These are phyloP conservation scores for Mastigias papua DNA, from an alignment of 30 jellyfish, hydroid and myxozoan species.

Conservation along the genomic window DNA sequence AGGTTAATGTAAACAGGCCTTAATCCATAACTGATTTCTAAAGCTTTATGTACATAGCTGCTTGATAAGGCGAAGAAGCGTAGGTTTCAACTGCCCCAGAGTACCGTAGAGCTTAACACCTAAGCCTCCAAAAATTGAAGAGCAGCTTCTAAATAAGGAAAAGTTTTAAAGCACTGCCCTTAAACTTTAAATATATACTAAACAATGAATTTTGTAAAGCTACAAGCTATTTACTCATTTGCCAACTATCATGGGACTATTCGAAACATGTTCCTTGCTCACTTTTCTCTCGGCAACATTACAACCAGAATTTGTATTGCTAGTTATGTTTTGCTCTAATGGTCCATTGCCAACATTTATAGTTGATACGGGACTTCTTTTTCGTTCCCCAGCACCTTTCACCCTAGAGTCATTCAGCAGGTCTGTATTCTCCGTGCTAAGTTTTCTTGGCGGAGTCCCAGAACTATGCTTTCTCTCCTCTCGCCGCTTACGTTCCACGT, in stretches of 20 bases:
- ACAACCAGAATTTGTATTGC: constrained; percentile 72
- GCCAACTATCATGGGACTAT: constrained; percentile 73
- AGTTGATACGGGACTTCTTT: constrained; percentile 38
- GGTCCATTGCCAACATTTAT: constrained; percentile 52
- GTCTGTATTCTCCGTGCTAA: constrained; percentile 56
- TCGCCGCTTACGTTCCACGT: constrained; percentile 83
- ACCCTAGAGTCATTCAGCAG: constrained; percentile 1
- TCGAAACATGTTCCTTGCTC: constrained; percentile 71
- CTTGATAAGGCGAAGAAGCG: too few relatives aligned
- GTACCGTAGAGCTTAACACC: too few relatives aligned
- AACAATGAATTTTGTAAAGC: neutral
- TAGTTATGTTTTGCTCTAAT: constrained; percentile 30
- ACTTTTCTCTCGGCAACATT: constrained; percentile 66
- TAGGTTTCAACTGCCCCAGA: too few relatives aligned
- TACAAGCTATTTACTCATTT: constrained; percentile 1
- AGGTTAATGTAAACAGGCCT: too few relatives aligned
- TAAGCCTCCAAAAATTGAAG: too few relatives aligned
- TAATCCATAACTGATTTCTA: too few relatives aligned
- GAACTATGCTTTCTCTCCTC: constrained; percentile 66
- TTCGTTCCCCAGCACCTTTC: constrained; percentile 44
- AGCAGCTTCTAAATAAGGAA: too few relatives aligned
- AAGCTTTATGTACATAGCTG: too few relatives aligned
- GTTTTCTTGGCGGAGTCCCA: constrained; percentile 61
- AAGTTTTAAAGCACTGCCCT: neutral
- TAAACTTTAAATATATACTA: neutral